Base-by-base conservation (phyloP, 2,888 invertebrate genomes). In the Pelosia muscerda region DNA sequence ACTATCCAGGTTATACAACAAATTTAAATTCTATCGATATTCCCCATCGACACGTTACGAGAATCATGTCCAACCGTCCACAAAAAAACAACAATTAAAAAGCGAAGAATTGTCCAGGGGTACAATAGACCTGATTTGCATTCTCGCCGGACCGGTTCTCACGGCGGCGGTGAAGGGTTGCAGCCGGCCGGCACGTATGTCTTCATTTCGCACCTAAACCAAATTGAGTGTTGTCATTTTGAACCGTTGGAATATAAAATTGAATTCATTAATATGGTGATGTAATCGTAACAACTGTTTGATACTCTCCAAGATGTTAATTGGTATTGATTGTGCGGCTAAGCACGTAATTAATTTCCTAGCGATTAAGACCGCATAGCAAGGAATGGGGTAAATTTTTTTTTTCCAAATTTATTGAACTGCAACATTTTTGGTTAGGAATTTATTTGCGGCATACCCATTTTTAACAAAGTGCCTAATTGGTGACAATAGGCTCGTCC, bases 61-160 rank as follows among this genome's bases (percentile, higher is more conserved):
- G 81, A 81, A 75, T 70, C 70, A 61, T 72, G 69, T 73, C 77
- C 79, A 76, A 77, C 74, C 65, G 73, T 78, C 74, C 65, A 65
- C 66, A 77, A 76, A 81, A 34, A 82, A 81, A 82, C 84, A 87
- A 90, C 88, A 88, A 88, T 88, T 84, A 86, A 90, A 90, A 83
- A 83, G 83, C 83, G 85, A 88, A 86, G 90, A 87, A 92, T 92
- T 90, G 94, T 93, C 93, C 93, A 84, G 81, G 85, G 80, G 81
- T 80, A 92, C 92, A 93, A 93, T 87, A 86, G 84, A 78, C 76
- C 78, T 82, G 79, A 94, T 94, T 94, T 91, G 92, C 94, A 94
- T 94, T 88, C 91, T 81, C 82, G 84, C 81, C 79, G 80, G 87
- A 90, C 92, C 89, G 88, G 92, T 91, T 91, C 90, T 84, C 91